Percentiles rank a stretch among this genome's conserved stretches.
Conservation (phyloP, 2,888 invertebrate species). For the Stenodema calcarata region DNA sequence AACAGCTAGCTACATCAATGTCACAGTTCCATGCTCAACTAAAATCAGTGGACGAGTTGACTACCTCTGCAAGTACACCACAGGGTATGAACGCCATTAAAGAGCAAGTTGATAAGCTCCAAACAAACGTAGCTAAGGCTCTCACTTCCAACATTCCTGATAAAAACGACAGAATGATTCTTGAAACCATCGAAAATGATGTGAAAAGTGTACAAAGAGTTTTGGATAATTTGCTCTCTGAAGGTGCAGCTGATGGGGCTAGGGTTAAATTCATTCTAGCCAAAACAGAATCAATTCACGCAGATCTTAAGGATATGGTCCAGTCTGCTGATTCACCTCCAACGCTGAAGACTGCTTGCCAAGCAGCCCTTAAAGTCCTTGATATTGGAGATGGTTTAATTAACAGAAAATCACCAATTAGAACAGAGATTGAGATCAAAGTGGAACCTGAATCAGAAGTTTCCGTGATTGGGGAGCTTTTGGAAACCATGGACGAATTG, state of each 20-base stretch:
- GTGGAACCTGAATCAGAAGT: slow-evolving; percentile 33
- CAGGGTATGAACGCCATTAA: slow-evolving; percentile 51
- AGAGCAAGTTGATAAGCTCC: slow-evolving; percentile 49
- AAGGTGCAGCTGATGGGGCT: slow-evolving; percentile 45
- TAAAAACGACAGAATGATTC: slow-evolving; percentile 49
- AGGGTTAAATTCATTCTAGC: slow-evolving; percentile 50
- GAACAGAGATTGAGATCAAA: slow-evolving; percentile 20
- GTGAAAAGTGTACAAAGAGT: slow-evolving; percentile 50
- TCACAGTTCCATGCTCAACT: slow-evolving; percentile 43
- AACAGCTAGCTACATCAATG: slow-evolving; percentile 48
- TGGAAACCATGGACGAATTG: slow-evolving; percentile 42
- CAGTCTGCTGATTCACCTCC: not conserved
- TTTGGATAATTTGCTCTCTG: slow-evolving; percentile 45
- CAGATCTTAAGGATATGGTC: slow-evolving; percentile 47
- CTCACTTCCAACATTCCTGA: slow-evolving; percentile 35
- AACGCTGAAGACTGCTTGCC: slow-evolving; percentile 47
- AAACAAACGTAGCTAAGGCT: slow-evolving; percentile 44
- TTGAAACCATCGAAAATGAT: slow-evolving; percentile 51
- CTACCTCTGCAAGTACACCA: not conserved
- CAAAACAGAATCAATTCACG: slow-evolving; percentile 50
- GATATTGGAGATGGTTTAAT: slow-evolving; percentile 29
- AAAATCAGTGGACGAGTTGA: slow-evolving; percentile 42
- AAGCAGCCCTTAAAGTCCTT: slow-evolving; percentile 33
- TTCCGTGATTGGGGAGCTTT: slow-evolving; percentile 39
- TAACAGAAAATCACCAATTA: slow-evolving; percentile 28